Percentiles rank a stretch among this genome's conserved stretches.
Evolutionary conservation across 2,888 invertebrate species (phyloP).

Genomic region (Hipparchia semele): DNA sequence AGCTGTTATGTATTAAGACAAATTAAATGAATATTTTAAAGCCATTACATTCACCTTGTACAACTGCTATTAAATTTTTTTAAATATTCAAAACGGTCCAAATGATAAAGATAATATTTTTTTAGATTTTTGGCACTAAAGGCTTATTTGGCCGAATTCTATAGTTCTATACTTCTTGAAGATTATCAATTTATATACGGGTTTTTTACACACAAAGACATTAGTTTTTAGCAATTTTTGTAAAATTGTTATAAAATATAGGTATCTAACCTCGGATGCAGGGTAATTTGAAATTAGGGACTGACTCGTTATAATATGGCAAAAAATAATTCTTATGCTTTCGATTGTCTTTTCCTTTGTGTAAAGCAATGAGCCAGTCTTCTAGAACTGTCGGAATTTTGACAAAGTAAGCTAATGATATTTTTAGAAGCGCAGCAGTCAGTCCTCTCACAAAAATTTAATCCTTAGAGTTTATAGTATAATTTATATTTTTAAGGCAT

Average conservation of each 20-base stretch:
- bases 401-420: background rate
- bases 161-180: slow-evolving; percentile 26
- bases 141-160: slow-evolving; percentile 36
- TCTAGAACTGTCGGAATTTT: background rate
- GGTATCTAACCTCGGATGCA: slow-evolving; percentile 16
- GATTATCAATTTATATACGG: slow-evolving; percentile 28
- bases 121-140: slow-evolving; percentile 26
- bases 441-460: too few relatives aligned
- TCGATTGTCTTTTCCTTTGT: background rate
- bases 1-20: too few relatives aligned
- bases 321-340: background rate
- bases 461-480: too few relatives aligned
- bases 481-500: too few relatives aligned
- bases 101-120: slow-evolving; percentile 26
- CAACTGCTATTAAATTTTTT: background rate
- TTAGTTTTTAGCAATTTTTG: slow-evolving; percentile 21
- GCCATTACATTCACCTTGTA: background rate
- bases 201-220: slow-evolving; percentile 30
- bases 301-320: slow-evolving; percentile 7
- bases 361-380: background rate
- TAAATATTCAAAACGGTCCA: slow-evolving; percentile 28
- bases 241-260: slow-evolving; percentile 3
- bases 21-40: too few relatives aligned
- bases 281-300: slow-evolving; percentile 26
- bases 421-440: too few relatives aligned